A percentile compares a stretch with the other conserved stretches of the same genome.
phyloP scores from a whole-genome alignment of 2,797 vertebrate genomes.

The Oreonectes daqikongensis region DNA sequence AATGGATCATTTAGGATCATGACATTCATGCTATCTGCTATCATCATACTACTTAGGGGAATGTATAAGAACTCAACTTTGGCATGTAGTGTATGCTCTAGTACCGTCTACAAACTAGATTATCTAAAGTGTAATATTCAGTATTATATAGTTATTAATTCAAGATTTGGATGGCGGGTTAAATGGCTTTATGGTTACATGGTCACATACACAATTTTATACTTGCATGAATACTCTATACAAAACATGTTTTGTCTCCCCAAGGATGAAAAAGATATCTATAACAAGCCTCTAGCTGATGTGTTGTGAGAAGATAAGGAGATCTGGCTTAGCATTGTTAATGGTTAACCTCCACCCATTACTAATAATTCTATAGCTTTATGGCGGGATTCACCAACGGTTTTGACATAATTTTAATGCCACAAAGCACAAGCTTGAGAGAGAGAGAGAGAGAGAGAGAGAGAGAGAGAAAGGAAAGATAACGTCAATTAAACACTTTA shows the following conservation, averaged over 20 bases:
- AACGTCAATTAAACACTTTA: neutral
- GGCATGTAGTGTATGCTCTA: too few relatives aligned
- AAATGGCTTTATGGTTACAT: neutral
- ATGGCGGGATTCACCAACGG: slow-evolving; percentile 47
- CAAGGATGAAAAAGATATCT: neutral
- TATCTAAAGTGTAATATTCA: too few relatives aligned
- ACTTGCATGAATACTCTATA: neutral
- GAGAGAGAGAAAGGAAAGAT: slow-evolving; percentile 4
- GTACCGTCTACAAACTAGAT: too few relatives aligned
- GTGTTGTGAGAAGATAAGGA: slow-evolving; percentile 57
- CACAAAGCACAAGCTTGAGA: too few relatives aligned
- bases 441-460: neutral
- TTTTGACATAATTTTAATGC: slow-evolving; percentile 46
- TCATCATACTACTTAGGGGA: too few relatives aligned
- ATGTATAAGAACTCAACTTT: too few relatives aligned
- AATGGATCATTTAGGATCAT: neutral
- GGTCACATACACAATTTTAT: neutral
- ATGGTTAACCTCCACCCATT: slow-evolving; percentile 56
- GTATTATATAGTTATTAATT: too few relatives aligned
- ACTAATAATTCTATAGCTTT: slow-evolving; percentile 57
- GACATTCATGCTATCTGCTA: neutral
- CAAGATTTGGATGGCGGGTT: neutral
- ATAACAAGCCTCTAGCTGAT: slow-evolving; percentile 24
- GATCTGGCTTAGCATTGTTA: slow-evolving; percentile 56
- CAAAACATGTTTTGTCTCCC: neutral